phyloP scores from a whole-genome alignment of 2,113 vertebrate species.

The Vulpes vulpes region DNA sequence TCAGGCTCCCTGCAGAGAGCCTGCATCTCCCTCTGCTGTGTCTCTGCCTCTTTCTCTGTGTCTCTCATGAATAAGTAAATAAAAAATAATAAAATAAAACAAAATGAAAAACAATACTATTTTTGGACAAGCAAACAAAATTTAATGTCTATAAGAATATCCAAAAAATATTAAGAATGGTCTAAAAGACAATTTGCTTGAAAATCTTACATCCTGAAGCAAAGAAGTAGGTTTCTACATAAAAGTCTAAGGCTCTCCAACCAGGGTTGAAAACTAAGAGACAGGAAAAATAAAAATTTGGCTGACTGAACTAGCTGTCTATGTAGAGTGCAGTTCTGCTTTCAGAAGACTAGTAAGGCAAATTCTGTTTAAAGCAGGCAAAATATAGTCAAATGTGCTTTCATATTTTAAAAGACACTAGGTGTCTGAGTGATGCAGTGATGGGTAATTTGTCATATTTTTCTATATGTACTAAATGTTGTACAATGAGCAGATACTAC shows the following conservation, averaged over 20 bases:
- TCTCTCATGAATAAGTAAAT: too few species aligned
- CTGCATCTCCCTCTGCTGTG: too few species aligned
- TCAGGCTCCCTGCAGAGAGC: too few species aligned
- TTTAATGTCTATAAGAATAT: not conserved
- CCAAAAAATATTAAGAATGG: conserved; percentile 11
- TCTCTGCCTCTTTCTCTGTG: too few species aligned
- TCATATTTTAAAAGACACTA: not conserved
- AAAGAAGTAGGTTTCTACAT: not conserved
- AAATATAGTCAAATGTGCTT: not conserved
- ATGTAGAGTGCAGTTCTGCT: not conserved
- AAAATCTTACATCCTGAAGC: not conserved
- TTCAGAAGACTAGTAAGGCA: not conserved
- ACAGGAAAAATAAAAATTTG: not conserved
- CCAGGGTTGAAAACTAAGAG: not conserved
- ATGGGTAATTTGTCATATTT: conserved; percentile 6
- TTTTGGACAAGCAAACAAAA: not conserved
- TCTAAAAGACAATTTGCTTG: not conserved
- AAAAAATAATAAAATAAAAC: too few species aligned
- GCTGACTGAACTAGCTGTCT: not conserved
- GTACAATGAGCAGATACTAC: not conserved
- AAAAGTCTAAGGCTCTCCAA: conserved; percentile 25
- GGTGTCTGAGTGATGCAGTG: not conserved
- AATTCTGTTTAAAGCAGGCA: conserved; percentile 48
- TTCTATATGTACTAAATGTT: conserved; percentile 34
- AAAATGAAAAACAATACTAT: conserved; percentile 2